Evolutionary conservation across 2,113 vertebrate species (phyloP).

Genomic region (Limnothrissa miodon): DNA sequence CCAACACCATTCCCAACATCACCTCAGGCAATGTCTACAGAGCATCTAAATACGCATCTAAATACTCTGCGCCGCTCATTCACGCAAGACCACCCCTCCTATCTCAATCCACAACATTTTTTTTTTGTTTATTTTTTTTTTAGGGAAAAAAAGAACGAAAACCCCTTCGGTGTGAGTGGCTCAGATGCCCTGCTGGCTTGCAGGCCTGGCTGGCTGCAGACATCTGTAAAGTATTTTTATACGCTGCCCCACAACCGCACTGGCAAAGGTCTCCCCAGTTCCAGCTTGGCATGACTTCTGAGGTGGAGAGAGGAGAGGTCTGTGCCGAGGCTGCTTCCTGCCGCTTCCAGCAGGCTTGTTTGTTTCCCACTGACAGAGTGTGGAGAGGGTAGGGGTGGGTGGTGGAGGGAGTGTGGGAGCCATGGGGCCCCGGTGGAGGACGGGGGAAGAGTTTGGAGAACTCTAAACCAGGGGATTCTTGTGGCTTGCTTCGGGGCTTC

Average conservation of each 20-base stretch:
- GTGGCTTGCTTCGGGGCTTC: conserved; percentile 52
- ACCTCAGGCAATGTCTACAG: neutral
- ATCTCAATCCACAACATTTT: neutral
- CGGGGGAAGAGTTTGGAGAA: conserved; percentile 10
- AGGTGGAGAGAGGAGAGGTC: conserved; percentile 62
- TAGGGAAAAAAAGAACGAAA: neutral
- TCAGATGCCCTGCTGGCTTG: conserved; percentile 51
- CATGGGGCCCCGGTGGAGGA: neutral
- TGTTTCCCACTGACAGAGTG: conserved; percentile 63
- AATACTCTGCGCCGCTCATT: conserved; percentile 25
- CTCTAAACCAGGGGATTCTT: conserved; percentile 19
- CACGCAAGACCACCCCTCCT: neutral
- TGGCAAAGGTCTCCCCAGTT: conserved; percentile 68
- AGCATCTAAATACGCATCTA: conserved; percentile 26
- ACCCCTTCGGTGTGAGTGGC: conserved; percentile 47
- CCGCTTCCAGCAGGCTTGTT: conserved; percentile 61
- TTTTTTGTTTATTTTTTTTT: neutral
- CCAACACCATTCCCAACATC: neutral
- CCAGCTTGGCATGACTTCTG: conserved; percentile 75
- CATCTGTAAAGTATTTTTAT: conserved; percentile 75
- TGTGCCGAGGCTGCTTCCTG: conserved; percentile 66
- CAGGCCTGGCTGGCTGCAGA: conserved; percentile 66
- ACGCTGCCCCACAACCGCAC: conserved; percentile 63
- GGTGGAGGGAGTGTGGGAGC: conserved; percentile 21
- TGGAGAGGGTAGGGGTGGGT: conserved; percentile 37